Conservation (phyloP, 2,888 invertebrate genomes). For the Antheraea yamamai region DNA sequence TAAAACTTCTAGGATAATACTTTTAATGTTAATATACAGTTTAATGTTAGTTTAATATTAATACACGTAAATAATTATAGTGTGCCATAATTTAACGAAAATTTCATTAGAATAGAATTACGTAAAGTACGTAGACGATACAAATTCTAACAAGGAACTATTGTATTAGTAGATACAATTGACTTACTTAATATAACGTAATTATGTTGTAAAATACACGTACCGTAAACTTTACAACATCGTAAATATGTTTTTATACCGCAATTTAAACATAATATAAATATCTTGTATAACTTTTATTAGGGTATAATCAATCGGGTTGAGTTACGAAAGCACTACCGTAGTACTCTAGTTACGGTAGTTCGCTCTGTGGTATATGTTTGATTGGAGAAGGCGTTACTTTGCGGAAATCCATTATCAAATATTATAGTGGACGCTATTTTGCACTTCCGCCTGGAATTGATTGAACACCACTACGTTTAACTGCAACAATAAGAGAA, state of each 20-base stretch:
- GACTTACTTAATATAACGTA: conserved; percentile 2
- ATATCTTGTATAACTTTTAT: not conserved
- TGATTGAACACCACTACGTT: no score
- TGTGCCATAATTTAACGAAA: not conserved
- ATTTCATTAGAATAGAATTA: not conserved
- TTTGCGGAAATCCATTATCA: no score
- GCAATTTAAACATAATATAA: not conserved
- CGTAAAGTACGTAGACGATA: not conserved
- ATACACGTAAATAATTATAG: not conserved
- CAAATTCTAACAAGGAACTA: not conserved
- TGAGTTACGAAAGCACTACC: not conserved
- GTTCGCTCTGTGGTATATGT: no score
- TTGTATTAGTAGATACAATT: conserved; percentile 4
- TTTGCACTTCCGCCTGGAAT: no score
- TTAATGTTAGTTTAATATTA: not conserved
- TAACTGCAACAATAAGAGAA: no score
- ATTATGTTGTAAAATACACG: not conserved
- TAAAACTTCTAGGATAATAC: not conserved
- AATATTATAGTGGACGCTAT: no score
- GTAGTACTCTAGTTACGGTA: not conserved
- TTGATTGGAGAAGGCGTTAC: no score
- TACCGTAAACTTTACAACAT: not conserved
- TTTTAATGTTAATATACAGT: no score
- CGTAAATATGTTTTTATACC: not conserved
- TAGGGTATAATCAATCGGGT: not conserved